These are phyloP conservation scores for Cryptotermes secundus DNA, from an alignment of 1,140 invertebrate genomes.

Conservation along the genomic window DNA sequence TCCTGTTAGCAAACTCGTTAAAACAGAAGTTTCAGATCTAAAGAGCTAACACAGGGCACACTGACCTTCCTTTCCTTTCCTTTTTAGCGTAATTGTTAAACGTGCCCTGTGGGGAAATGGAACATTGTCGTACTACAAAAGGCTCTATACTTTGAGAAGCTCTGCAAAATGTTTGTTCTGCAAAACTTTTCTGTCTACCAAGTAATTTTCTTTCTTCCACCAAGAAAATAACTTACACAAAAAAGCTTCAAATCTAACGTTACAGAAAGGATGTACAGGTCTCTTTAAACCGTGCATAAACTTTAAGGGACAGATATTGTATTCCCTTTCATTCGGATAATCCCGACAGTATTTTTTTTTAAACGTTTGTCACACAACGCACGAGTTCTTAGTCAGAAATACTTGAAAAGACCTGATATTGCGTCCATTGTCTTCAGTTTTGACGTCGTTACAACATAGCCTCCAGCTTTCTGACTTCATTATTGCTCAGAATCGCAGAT, in stretches of 20 bases:
- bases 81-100: neutral
- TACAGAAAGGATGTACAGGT: neutral
- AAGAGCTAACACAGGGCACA: neutral
- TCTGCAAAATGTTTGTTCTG: neutral
- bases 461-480: neutral
- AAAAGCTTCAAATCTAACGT: neutral
- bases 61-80: neutral
- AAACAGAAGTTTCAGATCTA: neutral
- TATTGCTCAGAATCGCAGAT: neutral
- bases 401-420: neutral
- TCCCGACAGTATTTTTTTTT: too few species aligned
- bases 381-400: too few species aligned
- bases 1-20: too few species aligned
- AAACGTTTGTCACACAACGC: too few species aligned
- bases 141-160: neutral
- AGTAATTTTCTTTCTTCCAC: neutral
- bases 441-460: neutral
- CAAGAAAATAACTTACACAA: neutral
- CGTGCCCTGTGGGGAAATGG: neutral
- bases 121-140: neutral
- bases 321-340: too few species aligned
- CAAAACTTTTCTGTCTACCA: neutral
- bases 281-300: neutral
- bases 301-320: neutral
- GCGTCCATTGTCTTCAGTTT: neutral